Conservation (phyloP, 2,888 invertebrate species). For the Dicyrtomina minuta region DNA sequence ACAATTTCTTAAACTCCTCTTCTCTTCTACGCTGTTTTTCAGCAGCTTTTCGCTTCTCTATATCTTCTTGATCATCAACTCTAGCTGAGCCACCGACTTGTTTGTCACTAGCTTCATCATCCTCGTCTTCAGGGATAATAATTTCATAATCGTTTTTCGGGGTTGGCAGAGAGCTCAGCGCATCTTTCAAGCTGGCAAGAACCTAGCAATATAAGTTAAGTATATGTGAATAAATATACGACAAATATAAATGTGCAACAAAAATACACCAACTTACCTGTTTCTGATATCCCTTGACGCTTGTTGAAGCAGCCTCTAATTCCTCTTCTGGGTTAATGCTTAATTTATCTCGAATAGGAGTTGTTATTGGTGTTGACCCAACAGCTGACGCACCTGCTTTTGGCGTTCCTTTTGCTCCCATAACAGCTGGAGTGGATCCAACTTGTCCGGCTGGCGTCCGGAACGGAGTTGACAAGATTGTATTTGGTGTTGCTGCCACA, state of each 20-base stretch:
- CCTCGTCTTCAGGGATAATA: constrained; percentile 85
- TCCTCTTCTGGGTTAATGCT: constrained; percentile 90
- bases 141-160: constrained; percentile 99
- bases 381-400: constrained; percentile 33
- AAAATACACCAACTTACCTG: constrained; percentile 58
- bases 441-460: constrained; percentile 57
- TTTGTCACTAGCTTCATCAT: constrained; percentile 55
- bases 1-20: constrained; percentile 72
- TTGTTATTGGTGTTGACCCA: constrained; percentile 62
- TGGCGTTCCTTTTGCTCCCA: constrained; percentile 35
- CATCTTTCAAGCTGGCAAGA: constrained; percentile 71
- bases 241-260: not conserved
- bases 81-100: constrained; percentile 57
- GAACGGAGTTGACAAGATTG: constrained; percentile 84
- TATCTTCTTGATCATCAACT: constrained; percentile 83
- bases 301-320: constrained; percentile 66
- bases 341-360: constrained; percentile 85
- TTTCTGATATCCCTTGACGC: constrained; percentile 68
- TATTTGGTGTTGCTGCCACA: constrained; percentile 84
- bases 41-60: constrained; percentile 70
- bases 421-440: constrained; percentile 34
- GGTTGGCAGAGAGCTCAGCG: constrained; percentile 77
- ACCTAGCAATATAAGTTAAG: constrained; percentile 38
- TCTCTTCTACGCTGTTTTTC: constrained; percentile 70
- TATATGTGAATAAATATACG: not conserved